phyloP scores from a whole-genome alignment of 2,113 vertebrate species.

The Ancistrus triradiatus region DNA sequence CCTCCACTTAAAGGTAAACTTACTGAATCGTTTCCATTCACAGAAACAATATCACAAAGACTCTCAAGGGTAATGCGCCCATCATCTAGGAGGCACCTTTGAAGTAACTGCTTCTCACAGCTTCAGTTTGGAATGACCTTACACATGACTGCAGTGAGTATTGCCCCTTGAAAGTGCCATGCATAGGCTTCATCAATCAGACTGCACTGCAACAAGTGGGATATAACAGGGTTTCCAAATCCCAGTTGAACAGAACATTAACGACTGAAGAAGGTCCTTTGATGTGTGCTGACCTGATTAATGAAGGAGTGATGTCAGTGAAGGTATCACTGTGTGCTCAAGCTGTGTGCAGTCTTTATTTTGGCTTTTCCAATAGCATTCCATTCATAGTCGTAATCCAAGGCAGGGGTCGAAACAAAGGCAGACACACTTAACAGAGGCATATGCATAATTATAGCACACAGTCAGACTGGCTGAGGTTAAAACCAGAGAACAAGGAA shows the following conservation, averaged over 20 bases:
- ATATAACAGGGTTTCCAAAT: not conserved
- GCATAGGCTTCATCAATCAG: not conserved
- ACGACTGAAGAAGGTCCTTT: not conserved
- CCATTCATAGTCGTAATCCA: not conserved
- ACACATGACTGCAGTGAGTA: not conserved
- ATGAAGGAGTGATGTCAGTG: not conserved
- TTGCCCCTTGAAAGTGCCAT: not conserved
- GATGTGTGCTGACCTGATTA: not conserved
- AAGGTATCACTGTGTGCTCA: not conserved
- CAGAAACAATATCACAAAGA: no score
- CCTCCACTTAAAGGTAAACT: no score
- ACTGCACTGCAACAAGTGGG: not conserved
- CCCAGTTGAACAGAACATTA: not conserved
- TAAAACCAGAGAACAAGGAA: not conserved
- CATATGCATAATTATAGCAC: not conserved
- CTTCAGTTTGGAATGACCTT: not conserved
- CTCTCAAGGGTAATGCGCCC: not conserved
- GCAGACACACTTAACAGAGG: not conserved
- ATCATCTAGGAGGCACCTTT: not conserved
- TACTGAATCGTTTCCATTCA: no score
- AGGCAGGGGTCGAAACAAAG: not conserved
- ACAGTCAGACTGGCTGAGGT: not conserved
- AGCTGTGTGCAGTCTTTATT: not conserved
- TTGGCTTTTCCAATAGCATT: constrained; percentile 1
- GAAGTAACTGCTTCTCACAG: not conserved